Percentiles rank a stretch among this genome's conserved stretches.
These are phyloP conservation scores for Phataginus tetradactyla DNA, from an alignment of 2,797 vertebrate species.

Conservation along the genomic window DNA sequence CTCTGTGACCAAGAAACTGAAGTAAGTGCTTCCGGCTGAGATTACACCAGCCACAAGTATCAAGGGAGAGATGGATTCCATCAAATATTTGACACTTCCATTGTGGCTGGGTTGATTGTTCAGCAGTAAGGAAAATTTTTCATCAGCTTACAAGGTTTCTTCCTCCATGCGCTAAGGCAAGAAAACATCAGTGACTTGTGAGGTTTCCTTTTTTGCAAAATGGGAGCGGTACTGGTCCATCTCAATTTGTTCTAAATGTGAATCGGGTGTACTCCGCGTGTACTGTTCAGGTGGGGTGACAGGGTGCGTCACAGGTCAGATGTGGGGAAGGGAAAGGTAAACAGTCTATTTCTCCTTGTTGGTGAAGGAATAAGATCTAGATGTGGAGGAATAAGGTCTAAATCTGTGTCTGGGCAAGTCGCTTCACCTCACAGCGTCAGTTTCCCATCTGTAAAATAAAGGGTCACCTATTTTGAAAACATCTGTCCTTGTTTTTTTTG, in stretches of 20 bases:
- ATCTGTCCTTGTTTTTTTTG: slow-evolving; percentile 23
- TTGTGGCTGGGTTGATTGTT: background rate
- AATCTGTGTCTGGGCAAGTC: background rate
- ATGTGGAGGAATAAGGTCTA: background rate
- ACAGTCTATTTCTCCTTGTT: background rate
- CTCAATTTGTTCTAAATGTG: background rate
- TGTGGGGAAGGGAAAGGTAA: background rate
- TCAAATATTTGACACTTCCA: background rate
- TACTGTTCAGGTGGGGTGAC: background rate
- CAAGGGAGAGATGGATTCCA: slow-evolving; percentile 5
- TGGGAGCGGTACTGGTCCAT: background rate
- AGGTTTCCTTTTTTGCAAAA: slow-evolving; percentile 13
- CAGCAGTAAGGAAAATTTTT: slow-evolving; percentile 30
- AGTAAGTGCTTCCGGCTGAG: slow-evolving; percentile 28
- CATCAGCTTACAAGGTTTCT: background rate
- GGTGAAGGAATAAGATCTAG: background rate
- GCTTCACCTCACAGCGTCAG: background rate
- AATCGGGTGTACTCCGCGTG: background rate
- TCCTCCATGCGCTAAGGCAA: background rate
- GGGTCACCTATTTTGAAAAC: background rate
- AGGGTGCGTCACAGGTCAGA: background rate
- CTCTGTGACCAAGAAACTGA: slow-evolving; percentile 43
- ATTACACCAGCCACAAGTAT: slow-evolving; percentile 7
- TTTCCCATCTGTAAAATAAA: slow-evolving; percentile 2
- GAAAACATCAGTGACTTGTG: slow-evolving; percentile 19